Conservation (phyloP, 2,113 vertebrate genomes). For the Forbesichthys agassizii region DNA sequence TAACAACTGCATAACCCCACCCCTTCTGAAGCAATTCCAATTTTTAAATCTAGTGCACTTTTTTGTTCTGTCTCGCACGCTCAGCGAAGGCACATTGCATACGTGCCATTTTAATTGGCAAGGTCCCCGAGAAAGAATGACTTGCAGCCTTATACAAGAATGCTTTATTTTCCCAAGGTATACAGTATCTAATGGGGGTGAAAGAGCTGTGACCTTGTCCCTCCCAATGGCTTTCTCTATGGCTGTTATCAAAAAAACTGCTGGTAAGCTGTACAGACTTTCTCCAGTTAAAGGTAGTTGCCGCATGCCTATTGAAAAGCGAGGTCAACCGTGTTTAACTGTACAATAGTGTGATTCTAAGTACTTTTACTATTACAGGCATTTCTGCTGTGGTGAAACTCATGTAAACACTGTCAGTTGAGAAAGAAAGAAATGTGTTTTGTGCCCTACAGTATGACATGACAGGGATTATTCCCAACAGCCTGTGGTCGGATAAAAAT, state of each 20-base stretch:
- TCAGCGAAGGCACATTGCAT: too few species aligned
- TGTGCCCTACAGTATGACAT: too few species aligned
- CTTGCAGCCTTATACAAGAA: too few species aligned
- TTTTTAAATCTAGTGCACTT: background rate
- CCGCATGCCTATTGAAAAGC: background rate
- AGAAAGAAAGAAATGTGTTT: too few species aligned
- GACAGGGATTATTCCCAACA: background rate
- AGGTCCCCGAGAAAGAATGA: too few species aligned
- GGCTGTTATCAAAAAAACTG: background rate
- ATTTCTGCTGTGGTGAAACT: background rate
- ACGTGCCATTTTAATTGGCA: too few species aligned
- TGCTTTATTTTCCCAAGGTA: too few species aligned
- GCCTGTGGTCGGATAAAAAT: background rate
- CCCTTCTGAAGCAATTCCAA: constrained; percentile 1
- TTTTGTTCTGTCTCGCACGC: background rate
- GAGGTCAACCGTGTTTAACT: background rate
- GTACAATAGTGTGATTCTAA: too few species aligned
- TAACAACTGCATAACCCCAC: background rate
- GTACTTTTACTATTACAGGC: too few species aligned
- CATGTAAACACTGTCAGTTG: background rate
- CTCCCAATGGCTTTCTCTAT: background rate
- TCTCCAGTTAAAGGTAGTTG: background rate
- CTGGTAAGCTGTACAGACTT: too few species aligned
- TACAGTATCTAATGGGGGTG: too few species aligned
- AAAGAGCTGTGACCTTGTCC: too few species aligned